Conservation (phyloP, 2,797 vertebrate species). For the Brachyrhaphis roseni region DNA sequence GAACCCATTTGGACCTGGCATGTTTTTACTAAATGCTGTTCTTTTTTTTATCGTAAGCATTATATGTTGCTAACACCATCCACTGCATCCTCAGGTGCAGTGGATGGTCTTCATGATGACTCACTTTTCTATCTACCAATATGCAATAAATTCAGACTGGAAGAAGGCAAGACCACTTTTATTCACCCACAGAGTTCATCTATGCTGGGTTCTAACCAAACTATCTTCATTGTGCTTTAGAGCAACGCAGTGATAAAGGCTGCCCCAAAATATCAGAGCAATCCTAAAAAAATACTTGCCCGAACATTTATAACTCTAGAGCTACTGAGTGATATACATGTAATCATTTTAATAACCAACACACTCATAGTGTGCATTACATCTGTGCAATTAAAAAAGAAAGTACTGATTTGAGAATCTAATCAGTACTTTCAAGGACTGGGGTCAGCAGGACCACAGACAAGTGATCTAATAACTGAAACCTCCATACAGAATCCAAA, state of each 20-base stretch:
- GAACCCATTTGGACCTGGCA: too few relatives aligned
- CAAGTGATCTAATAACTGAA: neutral
- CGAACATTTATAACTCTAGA: neutral
- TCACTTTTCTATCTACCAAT: neutral
- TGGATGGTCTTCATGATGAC: neutral
- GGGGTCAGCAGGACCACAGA: neutral
- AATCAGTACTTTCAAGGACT: neutral
- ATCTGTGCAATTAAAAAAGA: neutral
- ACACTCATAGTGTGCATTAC: neutral
- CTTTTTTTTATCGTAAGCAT: neutral
- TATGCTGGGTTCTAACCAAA: slow-evolving; percentile 46
- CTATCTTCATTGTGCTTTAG: slow-evolving; percentile 44
- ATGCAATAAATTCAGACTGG: neutral
- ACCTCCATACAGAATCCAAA: neutral
- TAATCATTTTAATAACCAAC: neutral
- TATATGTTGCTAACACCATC: neutral
- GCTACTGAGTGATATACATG: neutral
- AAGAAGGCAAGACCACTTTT: slow-evolving; percentile 8
- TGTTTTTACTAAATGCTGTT: neutral
- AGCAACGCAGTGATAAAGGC: slow-evolving; percentile 42
- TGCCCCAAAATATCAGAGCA: slow-evolving; percentile 21
- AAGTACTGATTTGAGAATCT: neutral
- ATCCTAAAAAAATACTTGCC: slow-evolving; percentile 24
- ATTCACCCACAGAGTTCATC: slow-evolving; percentile 22
- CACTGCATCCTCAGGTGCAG: slow-evolving; percentile 1